Evolutionary conservation across 2,113 vertebrate species (phyloP), one percentile per base, ranked within the genome.

Genomic region (Acinonyx jubatus): DNA sequence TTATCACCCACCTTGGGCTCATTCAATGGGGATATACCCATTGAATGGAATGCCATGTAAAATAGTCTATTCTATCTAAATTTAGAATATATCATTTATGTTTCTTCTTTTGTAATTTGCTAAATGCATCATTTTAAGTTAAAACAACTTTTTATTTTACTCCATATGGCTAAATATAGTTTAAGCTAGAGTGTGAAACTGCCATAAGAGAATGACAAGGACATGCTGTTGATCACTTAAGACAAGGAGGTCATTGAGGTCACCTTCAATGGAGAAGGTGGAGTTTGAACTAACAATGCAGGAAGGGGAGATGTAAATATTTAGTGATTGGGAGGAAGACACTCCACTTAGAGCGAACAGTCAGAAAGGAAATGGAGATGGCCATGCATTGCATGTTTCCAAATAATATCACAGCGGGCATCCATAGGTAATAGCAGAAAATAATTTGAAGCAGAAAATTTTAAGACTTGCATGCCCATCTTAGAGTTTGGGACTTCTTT

Each of bases 21-120:
- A 55, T 94, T 50, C 55, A 25, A 33, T 45, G 8, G 52, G 19
- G 29, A 55, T 12, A 33, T 33, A 63, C 2, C 7, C 7, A 78
- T 10, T 55, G 48, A 74, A 81, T 57, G 29, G 29, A 85, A 25
- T 15, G 12, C 5, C 71, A 92, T n/a, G 33, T 25, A 33, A 16
- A 73, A 68, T 45, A 38, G 21, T 23, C n/a, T 83, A 36, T 45
- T 21, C 29, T 85, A 33, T 52, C 12, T 80, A 71, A 76, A 13
- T 71, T 93, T 86, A n/a, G 92, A 89, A 83, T 33, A 80, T 33
- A 25, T 88, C 68, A 15, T 83, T 80, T 33, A 33, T 81, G 23
- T 41, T 76, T 69, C 55, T 84, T n/a, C 52, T 86, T 21, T 61
- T 48, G 18, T 65, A 19, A 81, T 94, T 91, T 31, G 71, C 29